phyloP scores from a whole-genome alignment of 2,113 vertebrate genomes.

The Hippocampus barbouri region DNA sequence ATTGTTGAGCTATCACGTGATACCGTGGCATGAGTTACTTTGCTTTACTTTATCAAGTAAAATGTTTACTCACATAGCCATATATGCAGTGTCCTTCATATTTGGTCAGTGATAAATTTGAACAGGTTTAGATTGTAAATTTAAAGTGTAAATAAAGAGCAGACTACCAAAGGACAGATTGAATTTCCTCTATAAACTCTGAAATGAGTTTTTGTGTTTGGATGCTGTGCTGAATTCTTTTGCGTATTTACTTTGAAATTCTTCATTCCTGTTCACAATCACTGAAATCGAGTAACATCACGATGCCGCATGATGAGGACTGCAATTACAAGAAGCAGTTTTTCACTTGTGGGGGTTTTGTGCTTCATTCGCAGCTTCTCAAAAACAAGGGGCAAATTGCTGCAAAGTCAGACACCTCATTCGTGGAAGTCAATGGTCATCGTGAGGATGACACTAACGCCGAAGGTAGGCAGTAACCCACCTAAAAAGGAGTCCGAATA shows the following conservation, averaged over 20 bases:
- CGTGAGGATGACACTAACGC: conserved; percentile 43
- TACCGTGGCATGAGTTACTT: no score
- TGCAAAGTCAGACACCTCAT: conserved; percentile 61
- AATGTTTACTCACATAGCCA: not conserved
- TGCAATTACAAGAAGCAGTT: not conserved
- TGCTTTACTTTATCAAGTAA: not conserved
- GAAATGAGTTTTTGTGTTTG: not conserved
- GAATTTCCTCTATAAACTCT: no score
- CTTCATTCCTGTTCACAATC: not conserved
- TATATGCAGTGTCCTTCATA: no score
- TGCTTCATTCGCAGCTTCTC: conserved; percentile 59
- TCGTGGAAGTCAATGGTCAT: conserved; percentile 47
- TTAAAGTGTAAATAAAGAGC: no score
- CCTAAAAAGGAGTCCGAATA: conserved; percentile 1
- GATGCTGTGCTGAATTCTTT: not conserved
- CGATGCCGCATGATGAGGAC: not conserved
- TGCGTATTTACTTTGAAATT: not conserved
- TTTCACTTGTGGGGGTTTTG: conserved; percentile 6
- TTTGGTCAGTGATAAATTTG: not conserved
- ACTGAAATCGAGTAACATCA: no score
- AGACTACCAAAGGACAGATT: no score
- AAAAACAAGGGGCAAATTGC: conserved; percentile 70
- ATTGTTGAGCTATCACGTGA: not conserved
- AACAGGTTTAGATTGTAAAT: not conserved
- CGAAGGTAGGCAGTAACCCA: conserved; percentile 54